Conservation (phyloP, 2,888 invertebrate genomes). For the Shargacucullia verbasci region DNA sequence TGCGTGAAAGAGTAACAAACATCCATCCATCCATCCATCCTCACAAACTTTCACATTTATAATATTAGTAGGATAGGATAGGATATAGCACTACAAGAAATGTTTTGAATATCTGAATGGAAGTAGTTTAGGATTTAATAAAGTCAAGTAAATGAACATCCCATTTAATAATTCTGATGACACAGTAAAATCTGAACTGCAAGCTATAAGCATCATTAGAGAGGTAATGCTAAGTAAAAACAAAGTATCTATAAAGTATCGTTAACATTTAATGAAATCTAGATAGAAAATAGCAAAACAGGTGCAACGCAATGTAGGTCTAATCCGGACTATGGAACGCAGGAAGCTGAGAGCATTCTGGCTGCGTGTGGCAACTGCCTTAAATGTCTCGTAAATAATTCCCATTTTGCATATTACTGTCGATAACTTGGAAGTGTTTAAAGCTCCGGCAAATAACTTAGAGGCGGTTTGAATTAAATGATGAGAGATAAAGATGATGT, state of each 20-base stretch:
- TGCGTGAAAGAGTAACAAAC: too few relatives aligned
- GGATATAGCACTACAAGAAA: too few relatives aligned
- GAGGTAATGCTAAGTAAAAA: conserved; percentile 15
- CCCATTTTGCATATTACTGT: conserved; percentile 44
- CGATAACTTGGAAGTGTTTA: conserved; percentile 40
- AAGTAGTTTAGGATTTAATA: not conserved
- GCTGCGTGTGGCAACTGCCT: conserved; percentile 38
- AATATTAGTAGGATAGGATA: too few relatives aligned
- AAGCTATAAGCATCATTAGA: conserved; percentile 1
- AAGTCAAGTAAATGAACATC: not conserved
- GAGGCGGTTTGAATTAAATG: conserved; percentile 24
- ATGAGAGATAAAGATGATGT: conserved; percentile 30
- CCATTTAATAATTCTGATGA: not conserved
- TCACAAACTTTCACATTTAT: too few relatives aligned
- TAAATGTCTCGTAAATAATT: conserved; percentile 43
- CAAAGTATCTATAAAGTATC: conserved; percentile 50
- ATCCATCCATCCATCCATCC: too few relatives aligned
- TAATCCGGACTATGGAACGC: conserved; percentile 32
- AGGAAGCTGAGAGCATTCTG: conserved; percentile 46
- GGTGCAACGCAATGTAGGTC: conserved; percentile 43
- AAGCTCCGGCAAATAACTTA: conserved; percentile 34
- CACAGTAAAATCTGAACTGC: conserved; percentile 6
- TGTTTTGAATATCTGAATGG: too few relatives aligned
- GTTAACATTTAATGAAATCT: conserved; percentile 41
- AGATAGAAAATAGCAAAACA: conserved; percentile 44